A percentile compares a stretch with the other conserved stretches of the same genome.
phyloP scores from a whole-genome alignment of 2,888 invertebrate species.

The Isotomurus palustris region DNA sequence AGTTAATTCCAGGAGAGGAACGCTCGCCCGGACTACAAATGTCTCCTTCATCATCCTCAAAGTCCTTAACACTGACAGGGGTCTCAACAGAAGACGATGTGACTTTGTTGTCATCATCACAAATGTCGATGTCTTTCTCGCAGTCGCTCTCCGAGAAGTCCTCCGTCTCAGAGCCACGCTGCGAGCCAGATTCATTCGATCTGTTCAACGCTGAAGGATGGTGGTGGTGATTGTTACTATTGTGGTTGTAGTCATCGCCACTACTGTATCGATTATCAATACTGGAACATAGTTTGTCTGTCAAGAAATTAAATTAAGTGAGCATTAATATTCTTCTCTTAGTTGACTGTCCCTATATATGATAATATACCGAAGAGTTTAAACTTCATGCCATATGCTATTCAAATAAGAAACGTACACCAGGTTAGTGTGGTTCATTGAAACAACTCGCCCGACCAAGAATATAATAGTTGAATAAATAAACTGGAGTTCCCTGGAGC shows the following conservation, averaged over 20 bases:
- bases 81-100: conserved; percentile 45
- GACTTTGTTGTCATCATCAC: conserved; percentile 46
- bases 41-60: conserved; percentile 43
- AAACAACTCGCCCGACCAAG: too few species aligned
- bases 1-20: conserved; percentile 32
- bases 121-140: conserved; percentile 47
- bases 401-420: too few species aligned
- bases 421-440: too few species aligned
- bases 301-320: neutral
- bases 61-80: conserved; percentile 41
- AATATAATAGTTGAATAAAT: neutral
- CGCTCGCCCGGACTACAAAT: conserved; percentile 41
- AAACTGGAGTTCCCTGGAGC: conserved; percentile 3
- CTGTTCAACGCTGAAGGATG: conserved; percentile 13
- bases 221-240: conserved; percentile 34
- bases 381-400: too few species aligned
- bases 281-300: conserved; percentile 8
- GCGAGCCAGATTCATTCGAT: conserved; percentile 31
- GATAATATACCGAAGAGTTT: too few species aligned
- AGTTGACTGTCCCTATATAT: too few species aligned
- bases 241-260: conserved; percentile 26
- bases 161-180: conserved; percentile 41
- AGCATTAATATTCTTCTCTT: neutral
- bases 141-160: conserved; percentile 45
- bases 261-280: conserved; percentile 15